Evolutionary conservation across 2,797 vertebrate species (phyloP).

Genomic region (Brachyalestes nurse): DNA sequence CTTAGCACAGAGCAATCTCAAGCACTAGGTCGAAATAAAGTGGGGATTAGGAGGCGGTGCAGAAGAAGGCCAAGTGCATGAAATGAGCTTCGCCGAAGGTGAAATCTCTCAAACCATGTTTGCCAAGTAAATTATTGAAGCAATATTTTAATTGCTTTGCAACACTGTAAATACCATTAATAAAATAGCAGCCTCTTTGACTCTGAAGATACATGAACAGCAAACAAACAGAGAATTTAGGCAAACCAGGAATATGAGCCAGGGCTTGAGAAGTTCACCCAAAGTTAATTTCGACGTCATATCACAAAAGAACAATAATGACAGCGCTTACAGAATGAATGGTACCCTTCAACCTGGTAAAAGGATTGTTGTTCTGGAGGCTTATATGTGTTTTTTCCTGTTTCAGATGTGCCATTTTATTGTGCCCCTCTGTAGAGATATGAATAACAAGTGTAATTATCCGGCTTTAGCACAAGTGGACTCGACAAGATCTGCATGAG

Average conservation of each 20-base stretch:
- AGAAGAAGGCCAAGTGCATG: slow-evolving; percentile 1
- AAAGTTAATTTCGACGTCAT: not conserved
- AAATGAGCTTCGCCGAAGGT: slow-evolving; percentile 32
- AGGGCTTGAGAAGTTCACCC: not conserved
- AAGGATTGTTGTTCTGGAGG: not conserved
- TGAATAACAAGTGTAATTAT: not conserved
- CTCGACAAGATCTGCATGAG: not conserved
- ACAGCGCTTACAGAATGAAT: no score
- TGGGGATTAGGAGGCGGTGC: not conserved
- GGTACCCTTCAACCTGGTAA: no score
- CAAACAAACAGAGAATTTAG: slow-evolving; percentile 1
- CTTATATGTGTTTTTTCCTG: not conserved
- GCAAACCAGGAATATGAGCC: not conserved
- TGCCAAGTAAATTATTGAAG: slow-evolving; percentile 10
- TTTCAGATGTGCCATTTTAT: not conserved
- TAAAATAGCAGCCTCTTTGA: not conserved
- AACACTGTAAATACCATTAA: slow-evolving; percentile 21
- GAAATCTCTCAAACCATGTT: not conserved
- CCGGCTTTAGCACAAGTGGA: not conserved
- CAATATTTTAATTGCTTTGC: slow-evolving; percentile 25
- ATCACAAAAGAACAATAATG: no score
- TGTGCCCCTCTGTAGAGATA: not conserved
- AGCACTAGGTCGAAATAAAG: slow-evolving; percentile 2
- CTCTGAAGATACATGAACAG: not conserved
- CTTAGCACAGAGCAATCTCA: not conserved